Conservation (phyloP, 2,797 vertebrate genomes). For the Schizopygopsis pylzovi region DNA sequence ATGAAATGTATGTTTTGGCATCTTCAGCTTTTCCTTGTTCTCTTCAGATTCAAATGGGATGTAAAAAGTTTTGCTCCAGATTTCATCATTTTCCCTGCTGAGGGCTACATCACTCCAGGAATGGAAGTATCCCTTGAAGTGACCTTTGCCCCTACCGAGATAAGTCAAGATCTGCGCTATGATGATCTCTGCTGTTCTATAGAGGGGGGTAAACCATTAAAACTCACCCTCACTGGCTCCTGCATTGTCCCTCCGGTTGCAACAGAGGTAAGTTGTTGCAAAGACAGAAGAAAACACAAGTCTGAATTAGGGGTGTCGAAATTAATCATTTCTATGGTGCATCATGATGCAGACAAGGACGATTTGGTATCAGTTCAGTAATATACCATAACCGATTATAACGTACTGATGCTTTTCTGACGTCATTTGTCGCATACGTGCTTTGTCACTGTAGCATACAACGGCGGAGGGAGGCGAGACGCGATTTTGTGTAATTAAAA, state of each 20-base stretch:
- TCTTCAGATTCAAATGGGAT: constrained; percentile 86
- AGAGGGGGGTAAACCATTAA: constrained; percentile 75
- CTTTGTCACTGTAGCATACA: too few relatives aligned
- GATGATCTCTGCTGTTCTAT: constrained; percentile 82
- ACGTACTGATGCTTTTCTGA: too few relatives aligned
- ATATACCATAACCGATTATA: too few relatives aligned
- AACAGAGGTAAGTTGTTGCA: constrained; percentile 79
- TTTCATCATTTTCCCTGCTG: constrained; percentile 80
- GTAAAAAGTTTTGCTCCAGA: constrained; percentile 74
- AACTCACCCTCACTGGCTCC: constrained; percentile 81
- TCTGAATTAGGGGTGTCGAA: background rate
- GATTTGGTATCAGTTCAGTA: too few relatives aligned
- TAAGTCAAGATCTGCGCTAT: constrained; percentile 75
- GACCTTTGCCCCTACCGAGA: constrained; percentile 79
- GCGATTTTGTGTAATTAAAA: too few relatives aligned
- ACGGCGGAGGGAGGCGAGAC: too few relatives aligned
- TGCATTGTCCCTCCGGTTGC: constrained; percentile 74
- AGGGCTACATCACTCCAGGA: constrained; percentile 83
- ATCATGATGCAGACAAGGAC: too few relatives aligned
- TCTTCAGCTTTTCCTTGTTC: constrained; percentile 23
- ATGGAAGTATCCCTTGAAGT: constrained; percentile 81
- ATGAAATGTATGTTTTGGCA: background rate
- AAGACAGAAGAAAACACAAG: background rate
- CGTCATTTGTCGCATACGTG: too few relatives aligned
- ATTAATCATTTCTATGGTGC: too few relatives aligned